phyloP scores from a whole-genome alignment of 1,140 invertebrate species.

The Akabosia matsudoensis region DNA sequence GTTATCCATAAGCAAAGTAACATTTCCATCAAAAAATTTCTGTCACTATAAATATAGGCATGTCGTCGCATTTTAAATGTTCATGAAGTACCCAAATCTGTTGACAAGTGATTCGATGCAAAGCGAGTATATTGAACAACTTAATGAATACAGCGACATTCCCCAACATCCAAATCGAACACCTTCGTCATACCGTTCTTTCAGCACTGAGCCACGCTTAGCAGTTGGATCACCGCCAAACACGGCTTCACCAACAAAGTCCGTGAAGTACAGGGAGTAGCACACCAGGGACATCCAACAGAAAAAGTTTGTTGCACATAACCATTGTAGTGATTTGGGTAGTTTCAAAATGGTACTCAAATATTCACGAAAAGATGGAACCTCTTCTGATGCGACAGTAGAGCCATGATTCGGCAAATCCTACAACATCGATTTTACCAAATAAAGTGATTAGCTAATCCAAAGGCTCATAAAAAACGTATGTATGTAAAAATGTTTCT shows the following conservation, averaged over 20 bases:
- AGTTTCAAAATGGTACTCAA: constrained; percentile 83
- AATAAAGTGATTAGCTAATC: too few relatives aligned
- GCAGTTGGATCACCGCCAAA: constrained; percentile 86
- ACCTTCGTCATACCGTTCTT: constrained; percentile 76
- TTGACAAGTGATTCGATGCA: constrained; percentile 83
- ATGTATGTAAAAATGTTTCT: too few relatives aligned
- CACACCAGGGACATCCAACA: constrained; percentile 98
- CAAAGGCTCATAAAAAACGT: too few relatives aligned
- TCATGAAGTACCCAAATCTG: constrained; percentile 66
- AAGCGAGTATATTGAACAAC: constrained; percentile 87
- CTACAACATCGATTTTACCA: too few relatives aligned
- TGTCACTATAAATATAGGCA: not conserved
- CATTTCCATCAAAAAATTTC: too few relatives aligned
- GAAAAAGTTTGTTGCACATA: constrained; percentile 91
- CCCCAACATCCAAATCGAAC: constrained; percentile 93
- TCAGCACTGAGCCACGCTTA: constrained; percentile 60
- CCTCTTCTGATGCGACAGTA: not conserved
- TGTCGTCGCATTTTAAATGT: not conserved
- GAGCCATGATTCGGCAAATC: not conserved
- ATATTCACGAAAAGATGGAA: constrained; percentile 62
- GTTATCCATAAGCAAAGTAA: too few relatives aligned
- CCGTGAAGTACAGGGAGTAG: constrained; percentile 94
- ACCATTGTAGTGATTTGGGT: constrained; percentile 77
- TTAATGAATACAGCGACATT: constrained; percentile 90
- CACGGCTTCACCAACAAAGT: constrained; percentile 94